Conservation (phyloP, 64 coral and sea anemone species). For the Trachythela sp. region DNA sequence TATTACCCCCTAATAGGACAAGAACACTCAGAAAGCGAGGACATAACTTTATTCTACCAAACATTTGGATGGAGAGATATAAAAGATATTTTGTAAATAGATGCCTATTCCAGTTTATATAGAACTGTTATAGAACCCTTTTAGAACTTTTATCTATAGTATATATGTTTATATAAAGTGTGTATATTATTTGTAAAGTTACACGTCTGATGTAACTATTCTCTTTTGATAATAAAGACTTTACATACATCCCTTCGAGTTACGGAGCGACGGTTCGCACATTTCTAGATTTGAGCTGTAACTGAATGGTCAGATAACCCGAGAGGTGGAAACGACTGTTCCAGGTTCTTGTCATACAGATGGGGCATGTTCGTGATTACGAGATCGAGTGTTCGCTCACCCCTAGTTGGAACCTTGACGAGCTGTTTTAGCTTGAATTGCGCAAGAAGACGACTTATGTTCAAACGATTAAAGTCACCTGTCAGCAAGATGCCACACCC, state of each 20-base stretch:
- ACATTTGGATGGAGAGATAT: not conserved
- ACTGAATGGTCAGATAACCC: slow-evolving; percentile 36
- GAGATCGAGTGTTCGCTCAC: slow-evolving; percentile 29
- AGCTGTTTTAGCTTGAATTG: slow-evolving; percentile 69
- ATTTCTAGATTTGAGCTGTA: too few species aligned
- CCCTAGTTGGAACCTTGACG: slow-evolving; percentile 43
- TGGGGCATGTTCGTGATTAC: slow-evolving; percentile 48
- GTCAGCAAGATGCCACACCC: slow-evolving; percentile 25
- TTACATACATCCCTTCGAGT: too few species aligned
- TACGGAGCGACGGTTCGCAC: too few species aligned
- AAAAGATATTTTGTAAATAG: not conserved
- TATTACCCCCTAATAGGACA: not conserved
- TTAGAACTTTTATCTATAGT: too few species aligned
- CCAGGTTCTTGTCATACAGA: slow-evolving; percentile 43
- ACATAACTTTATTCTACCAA: not conserved
- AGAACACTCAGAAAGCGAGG: not conserved
- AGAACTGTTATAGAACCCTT: too few species aligned
- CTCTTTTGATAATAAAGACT: too few species aligned
- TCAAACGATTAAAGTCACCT: slow-evolving; percentile 46
- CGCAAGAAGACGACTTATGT: slow-evolving; percentile 25
- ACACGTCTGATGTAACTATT: too few species aligned
- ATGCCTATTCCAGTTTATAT: too few species aligned
- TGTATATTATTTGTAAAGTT: too few species aligned
- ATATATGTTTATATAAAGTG: too few species aligned
- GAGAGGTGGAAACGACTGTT: slow-evolving; percentile 38